These are phyloP conservation scores for Drosophila mettleri DNA, from an alignment of 2,888 invertebrate species.

Conservation along the genomic window DNA sequence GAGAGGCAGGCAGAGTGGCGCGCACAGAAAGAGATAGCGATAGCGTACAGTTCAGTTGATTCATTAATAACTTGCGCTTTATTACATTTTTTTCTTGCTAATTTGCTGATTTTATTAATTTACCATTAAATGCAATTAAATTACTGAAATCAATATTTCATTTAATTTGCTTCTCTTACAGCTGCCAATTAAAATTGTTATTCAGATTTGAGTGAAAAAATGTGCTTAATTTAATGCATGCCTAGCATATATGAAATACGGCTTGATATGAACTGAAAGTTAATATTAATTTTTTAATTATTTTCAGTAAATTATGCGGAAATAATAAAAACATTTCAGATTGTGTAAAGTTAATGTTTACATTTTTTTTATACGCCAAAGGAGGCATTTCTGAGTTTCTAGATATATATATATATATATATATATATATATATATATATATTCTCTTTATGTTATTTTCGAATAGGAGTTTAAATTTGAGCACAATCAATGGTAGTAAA, in stretches of 20 bases:
- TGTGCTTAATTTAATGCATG: background rate
- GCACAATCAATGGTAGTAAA: no score
- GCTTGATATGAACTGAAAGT: background rate
- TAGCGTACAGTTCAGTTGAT: background rate
- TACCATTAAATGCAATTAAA: background rate
- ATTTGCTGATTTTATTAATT: background rate
- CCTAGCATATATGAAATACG: background rate
- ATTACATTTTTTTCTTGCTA: background rate
- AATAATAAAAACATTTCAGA: no score
- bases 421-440: background rate
- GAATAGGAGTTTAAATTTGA: no score
- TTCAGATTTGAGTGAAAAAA: background rate
- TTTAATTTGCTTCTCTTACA: background rate
- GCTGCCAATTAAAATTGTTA: background rate
- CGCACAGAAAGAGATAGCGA: background rate
- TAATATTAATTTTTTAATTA: conserved; percentile 1
- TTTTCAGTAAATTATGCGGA: background rate
- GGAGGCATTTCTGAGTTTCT: background rate
- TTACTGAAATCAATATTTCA: background rate
- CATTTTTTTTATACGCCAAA: no score
- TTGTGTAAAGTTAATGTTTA: no score
- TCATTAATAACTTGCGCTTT: background rate
- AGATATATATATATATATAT: no score
- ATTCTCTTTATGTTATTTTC: no score
- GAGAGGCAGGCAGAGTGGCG: no score